These are phyloP conservation scores for Brachionus plicatilis DNA, from an alignment of 1,140 invertebrate genomes.

Conservation along the genomic window DNA sequence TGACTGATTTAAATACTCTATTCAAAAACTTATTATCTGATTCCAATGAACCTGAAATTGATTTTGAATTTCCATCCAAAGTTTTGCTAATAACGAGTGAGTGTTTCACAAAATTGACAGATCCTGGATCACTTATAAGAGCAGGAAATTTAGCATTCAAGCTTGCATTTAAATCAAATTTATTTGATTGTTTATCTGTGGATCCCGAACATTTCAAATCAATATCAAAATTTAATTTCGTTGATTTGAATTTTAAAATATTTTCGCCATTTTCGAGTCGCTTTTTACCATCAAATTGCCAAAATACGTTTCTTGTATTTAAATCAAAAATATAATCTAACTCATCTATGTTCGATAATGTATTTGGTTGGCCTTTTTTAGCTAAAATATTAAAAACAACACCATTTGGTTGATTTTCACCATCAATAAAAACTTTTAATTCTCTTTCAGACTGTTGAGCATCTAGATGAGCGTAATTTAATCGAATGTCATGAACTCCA, in stretches of 20 bases:
- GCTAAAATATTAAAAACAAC: neutral
- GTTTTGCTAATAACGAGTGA: neutral
- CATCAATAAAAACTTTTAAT: neutral
- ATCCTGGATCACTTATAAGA: neutral
- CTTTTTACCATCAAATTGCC: neutral
- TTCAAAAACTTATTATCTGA: neutral
- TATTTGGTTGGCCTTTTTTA: slow-evolving; percentile 19
- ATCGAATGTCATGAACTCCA: neutral
- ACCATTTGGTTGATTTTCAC: neutral
- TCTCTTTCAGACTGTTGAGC: neutral
- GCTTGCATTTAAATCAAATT: neutral
- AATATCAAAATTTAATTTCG: neutral
- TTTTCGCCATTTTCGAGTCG: neutral
- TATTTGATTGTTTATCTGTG: neutral
- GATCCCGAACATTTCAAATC: neutral
- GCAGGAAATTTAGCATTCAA: neutral
- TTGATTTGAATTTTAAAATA: neutral
- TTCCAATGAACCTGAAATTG: neutral
- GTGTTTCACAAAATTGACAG: neutral
- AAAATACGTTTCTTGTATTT: neutral
- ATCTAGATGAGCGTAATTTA: slow-evolving; percentile 28
- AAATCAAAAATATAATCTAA: slow-evolving; percentile 4
- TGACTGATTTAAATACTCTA: neutral
- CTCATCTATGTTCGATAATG: neutral
- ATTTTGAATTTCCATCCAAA: neutral